A percentile compares a stretch with the other conserved stretches of the same genome.
These are phyloP conservation scores for Hippocampus abdominalis DNA, from an alignment of 2,113 vertebrate genomes.

Conservation along the genomic window DNA sequence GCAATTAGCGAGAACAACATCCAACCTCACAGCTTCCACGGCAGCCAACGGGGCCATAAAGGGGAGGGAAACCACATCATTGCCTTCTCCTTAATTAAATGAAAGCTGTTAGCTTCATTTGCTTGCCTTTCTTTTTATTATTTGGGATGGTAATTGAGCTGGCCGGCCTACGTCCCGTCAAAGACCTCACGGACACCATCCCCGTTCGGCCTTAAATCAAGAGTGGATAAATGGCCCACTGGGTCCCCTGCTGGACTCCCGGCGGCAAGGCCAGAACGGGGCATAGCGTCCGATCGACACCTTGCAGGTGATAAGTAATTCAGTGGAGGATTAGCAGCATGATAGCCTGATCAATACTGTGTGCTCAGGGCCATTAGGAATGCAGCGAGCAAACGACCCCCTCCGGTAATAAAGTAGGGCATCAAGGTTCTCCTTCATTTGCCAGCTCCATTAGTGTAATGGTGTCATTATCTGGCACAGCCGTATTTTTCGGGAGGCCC, in stretches of 20 bases:
- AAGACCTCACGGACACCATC: constrained; percentile 72
- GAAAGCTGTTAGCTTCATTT: constrained; percentile 80
- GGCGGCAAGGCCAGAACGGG: constrained; percentile 63
- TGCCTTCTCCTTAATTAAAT: constrained; percentile 87
- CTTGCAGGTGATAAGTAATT: constrained; percentile 92
- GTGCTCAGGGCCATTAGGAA: constrained; percentile 88
- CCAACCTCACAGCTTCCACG: constrained; percentile 71
- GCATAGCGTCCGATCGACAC: constrained; percentile 81
- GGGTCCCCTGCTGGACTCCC: constrained; percentile 66
- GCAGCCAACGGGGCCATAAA: constrained; percentile 73
- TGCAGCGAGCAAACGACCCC: constrained; percentile 91
- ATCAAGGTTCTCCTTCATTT: constrained; percentile 97
- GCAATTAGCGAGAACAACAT: constrained; percentile 67
- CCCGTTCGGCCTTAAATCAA: constrained; percentile 82
- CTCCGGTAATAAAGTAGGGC: constrained; percentile 93
- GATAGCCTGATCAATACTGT: constrained; percentile 98
- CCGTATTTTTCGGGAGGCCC: constrained; percentile 76
- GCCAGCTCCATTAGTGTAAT: constrained; percentile 96
- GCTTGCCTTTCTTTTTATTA: constrained; percentile 42
- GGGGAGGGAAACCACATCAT: constrained; percentile 74
- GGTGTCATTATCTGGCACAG: constrained; percentile 93
- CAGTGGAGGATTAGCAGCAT: constrained; percentile 95
- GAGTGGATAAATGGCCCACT: constrained; percentile 71
- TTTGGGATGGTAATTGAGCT: constrained; percentile 56
- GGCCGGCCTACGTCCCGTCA: constrained; percentile 60